Conservation (phyloP, 1,140 invertebrate species). For the Luehdorfia chinensis region DNA sequence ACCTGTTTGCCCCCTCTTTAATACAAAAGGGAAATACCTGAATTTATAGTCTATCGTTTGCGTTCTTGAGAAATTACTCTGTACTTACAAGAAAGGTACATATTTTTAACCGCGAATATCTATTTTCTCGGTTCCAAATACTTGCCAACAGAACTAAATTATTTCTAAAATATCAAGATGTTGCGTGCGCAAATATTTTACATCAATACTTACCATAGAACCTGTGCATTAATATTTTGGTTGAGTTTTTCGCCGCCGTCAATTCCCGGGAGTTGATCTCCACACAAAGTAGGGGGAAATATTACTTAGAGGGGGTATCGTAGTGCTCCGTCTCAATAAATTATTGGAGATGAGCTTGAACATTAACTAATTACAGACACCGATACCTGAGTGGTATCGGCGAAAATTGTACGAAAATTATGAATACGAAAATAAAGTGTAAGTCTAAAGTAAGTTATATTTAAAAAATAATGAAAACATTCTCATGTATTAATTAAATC, state of each 20-base stretch:
- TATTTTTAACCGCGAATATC: too few relatives aligned
- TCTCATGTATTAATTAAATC: too few relatives aligned
- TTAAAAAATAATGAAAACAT: too few relatives aligned
- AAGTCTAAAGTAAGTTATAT: too few relatives aligned
- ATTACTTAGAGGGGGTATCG: conserved; percentile 32
- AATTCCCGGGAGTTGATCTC: conserved; percentile 54
- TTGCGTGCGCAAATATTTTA: conserved; percentile 23
- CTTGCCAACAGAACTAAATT: too few relatives aligned
- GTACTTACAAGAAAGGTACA: too few relatives aligned
- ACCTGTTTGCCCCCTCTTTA: too few relatives aligned
- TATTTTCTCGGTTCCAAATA: too few relatives aligned
- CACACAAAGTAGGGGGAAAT: conserved; percentile 29
- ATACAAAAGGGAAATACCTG: too few relatives aligned
- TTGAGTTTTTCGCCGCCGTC: conserved; percentile 70
- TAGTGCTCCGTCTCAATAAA: conserved; percentile 71
- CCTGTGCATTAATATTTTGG: conserved; percentile 74
- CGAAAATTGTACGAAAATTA: conserved; percentile 15
- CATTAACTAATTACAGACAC: conserved; percentile 74
- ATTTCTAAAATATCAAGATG: conserved; percentile 38
- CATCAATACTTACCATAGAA: conserved; percentile 61
- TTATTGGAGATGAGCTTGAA: conserved; percentile 69
- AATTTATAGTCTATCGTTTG: too few relatives aligned
- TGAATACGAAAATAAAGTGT: too few relatives aligned
- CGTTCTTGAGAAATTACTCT: too few relatives aligned
- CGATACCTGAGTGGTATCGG: conserved; percentile 48